Conservation (phyloP, 2,797 vertebrate species). For the Amniataba percoides region DNA sequence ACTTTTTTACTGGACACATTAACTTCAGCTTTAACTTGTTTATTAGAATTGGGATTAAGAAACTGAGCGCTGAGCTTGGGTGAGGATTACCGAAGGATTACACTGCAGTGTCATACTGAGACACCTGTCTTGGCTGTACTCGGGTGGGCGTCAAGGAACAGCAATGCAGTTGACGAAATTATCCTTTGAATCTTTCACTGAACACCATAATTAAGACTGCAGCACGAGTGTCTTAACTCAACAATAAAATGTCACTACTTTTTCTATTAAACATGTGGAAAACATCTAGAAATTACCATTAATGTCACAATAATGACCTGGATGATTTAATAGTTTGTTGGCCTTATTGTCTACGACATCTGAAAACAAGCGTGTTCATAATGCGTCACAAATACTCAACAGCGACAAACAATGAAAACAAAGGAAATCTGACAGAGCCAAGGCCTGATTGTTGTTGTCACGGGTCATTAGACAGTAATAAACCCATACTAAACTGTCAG, state of each 20-base stretch:
- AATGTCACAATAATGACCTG: conserved; percentile 6
- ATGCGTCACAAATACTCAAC: not conserved
- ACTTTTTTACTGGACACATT: conserved; percentile 73
- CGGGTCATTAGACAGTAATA: not conserved
- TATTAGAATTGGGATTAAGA: conserved; percentile 78
- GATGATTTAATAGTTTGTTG: not conserved
- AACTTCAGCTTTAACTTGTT: conserved; percentile 74
- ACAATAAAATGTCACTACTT: not conserved
- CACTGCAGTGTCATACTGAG: conserved; percentile 57
- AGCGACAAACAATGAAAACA: conserved; percentile 17
- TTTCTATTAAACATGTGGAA: not conserved
- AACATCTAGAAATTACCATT: not conserved
- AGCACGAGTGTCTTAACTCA: not conserved
- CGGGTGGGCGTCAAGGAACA: not conserved
- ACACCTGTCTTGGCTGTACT: conserved; percentile 63
- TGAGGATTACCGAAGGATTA: conserved; percentile 74
- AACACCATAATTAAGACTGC: not conserved
- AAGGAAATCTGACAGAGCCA: not conserved
- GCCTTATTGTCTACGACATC: not conserved
- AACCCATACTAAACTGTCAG: not conserved
- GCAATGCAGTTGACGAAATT: conserved; percentile 31
- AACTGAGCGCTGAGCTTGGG: conserved; percentile 62
- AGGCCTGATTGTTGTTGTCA: not conserved
- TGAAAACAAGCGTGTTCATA: conserved; percentile 15
- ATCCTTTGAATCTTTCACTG: conserved; percentile 17